Percentiles rank a stretch among this genome's conserved stretches.
Conservation (phyloP, 1,140 invertebrate species). For the Wiebesia pumilae region DNA sequence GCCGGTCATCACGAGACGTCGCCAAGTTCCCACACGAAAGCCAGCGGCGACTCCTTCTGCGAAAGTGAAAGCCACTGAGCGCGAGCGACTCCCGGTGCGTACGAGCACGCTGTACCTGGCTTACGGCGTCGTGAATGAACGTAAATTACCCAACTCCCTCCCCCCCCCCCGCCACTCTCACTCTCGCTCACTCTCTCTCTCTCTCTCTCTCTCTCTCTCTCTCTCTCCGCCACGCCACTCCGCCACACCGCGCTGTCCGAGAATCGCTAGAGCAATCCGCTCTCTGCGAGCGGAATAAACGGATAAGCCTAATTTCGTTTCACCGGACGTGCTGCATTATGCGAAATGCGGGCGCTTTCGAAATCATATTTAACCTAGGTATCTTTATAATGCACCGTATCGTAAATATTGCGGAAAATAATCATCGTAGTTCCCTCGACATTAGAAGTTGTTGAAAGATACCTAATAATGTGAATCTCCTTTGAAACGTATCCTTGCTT, state of each 20-base stretch:
- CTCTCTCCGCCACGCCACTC: neutral
- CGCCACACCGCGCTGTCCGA: neutral
- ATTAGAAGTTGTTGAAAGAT: neutral
- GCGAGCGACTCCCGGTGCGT: neutral
- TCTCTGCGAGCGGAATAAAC: constrained; percentile 17
- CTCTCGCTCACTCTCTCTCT: neutral
- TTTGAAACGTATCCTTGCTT: no score
- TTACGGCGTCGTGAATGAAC: constrained; percentile 37
- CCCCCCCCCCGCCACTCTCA: neutral
- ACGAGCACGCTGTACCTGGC: neutral
- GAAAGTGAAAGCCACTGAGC: constrained; percentile 37
- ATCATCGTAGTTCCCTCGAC: neutral
- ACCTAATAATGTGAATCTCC: no score
- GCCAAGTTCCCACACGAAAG: constrained; percentile 42
- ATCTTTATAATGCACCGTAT: neutral
- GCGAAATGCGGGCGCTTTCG: constrained; percentile 21
- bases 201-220: neutral
- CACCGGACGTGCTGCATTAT: constrained; percentile 41
- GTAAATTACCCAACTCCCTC: constrained; percentile 24
- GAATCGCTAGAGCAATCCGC: neutral
- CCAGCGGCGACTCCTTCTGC: constrained; percentile 7
- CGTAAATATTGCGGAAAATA: neutral
- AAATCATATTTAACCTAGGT: neutral
- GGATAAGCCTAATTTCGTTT: constrained; percentile 48
- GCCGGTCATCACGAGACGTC: neutral